Base-by-base conservation (phyloP, 1,140 invertebrate genomes). In the Megathymus violae region DNA sequence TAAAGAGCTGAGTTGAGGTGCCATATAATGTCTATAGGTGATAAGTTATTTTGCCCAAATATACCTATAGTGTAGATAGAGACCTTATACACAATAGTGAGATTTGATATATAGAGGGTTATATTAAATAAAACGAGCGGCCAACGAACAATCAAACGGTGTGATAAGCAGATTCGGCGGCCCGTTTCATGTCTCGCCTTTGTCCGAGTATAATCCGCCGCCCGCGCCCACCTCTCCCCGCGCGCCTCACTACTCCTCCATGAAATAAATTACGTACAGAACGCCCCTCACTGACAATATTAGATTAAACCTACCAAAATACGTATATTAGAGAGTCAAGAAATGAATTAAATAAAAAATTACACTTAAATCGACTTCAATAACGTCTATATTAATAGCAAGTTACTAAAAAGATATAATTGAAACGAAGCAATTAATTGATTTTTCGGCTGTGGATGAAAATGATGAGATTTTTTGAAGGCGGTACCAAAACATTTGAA, bases 101-200 rank as follows among this genome's bases (percentile, higher is more conserved):
- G 62, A 50, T 72, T 65, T 84, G 77, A 86, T 89, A 89, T 88
- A 87, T 85, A 79, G 78, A 69, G 78, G 85, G 74, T 66, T 74
- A 82, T 84, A 88, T 82, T 71, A 56, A 56, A 58, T 58, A 72
- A 69, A 63, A 66, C 65, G 62, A 67, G 72, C 78, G 80, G 77
- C 70, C 74, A 76, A 78, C 76, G 71, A 82, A 82, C 84, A 87
- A 89, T 88, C 71, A 74, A 74, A 81, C 80, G 76, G 69, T 71
- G 72, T 69, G 85, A 88, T 89, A 88, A 87, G 82, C 74, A 81
- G 82, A 85, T 85, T 85, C 78, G 78, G 78, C 87, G 87, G 87
- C 72, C 43, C 78, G 62, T 89, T 89, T 89, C 69, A 89, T 84
- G 82, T 88, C 15, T 59, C 64, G 73, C 80, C 83, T 89, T 88